Evolutionary conservation across 2,113 vertebrate species (phyloP).

Genomic region (Carlito syrichta): DNA sequence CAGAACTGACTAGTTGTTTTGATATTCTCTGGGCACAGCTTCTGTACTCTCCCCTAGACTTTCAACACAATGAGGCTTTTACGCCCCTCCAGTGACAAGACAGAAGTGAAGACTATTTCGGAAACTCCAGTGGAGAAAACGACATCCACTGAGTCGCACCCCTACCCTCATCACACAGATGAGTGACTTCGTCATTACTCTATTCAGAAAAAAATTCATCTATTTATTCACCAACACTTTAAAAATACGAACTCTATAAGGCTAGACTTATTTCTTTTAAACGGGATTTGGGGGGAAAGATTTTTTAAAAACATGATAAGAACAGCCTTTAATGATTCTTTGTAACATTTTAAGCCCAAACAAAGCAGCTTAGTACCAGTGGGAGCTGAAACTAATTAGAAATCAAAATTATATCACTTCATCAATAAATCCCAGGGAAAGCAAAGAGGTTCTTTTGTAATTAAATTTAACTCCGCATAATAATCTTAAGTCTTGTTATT

Average conservation of each 20-base stretch:
- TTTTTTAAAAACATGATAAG: neutral
- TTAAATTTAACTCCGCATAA: slow-evolving; percentile 60
- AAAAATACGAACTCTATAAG: slow-evolving; percentile 29
- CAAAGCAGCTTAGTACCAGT: slow-evolving; percentile 21
- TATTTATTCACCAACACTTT: neutral
- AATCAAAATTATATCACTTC: slow-evolving; percentile 45
- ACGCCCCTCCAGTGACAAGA: neutral
- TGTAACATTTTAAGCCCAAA: slow-evolving; percentile 59
- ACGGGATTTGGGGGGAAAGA: neutral
- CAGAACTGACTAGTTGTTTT: neutral
- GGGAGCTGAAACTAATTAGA: slow-evolving; percentile 65
- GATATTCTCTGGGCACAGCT: neutral
- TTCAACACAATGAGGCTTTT: neutral
- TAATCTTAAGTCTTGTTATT: slow-evolving; percentile 22
- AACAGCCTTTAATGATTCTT: slow-evolving; percentile 48
- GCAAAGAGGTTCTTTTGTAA: slow-evolving; percentile 36
- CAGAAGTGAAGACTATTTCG: neutral
- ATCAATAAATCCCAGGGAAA: slow-evolving; percentile 46
- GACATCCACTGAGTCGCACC: neutral
- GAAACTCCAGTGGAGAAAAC: neutral
- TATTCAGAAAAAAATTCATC: slow-evolving; percentile 19
- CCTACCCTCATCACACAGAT: neutral
- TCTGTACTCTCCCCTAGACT: neutral
- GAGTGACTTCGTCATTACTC: neutral
- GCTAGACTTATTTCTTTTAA: neutral